Base-by-base conservation (phyloP, 2,113 vertebrate genomes). In the Atlantisia rogersi region DNA sequence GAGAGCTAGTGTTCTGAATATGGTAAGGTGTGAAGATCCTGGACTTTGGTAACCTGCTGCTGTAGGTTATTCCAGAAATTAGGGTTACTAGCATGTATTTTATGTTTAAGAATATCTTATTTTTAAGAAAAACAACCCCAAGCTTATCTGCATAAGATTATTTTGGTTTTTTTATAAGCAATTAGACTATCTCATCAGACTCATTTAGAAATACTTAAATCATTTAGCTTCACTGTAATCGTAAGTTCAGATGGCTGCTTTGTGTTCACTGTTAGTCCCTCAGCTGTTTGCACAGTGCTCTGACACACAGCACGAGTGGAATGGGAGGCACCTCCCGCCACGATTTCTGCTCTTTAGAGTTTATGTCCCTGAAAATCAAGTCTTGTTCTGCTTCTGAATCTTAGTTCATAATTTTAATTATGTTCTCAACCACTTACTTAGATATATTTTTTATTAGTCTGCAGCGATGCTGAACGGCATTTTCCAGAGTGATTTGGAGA, bases 281-380 rank as follows among this genome's bases (percentile, higher is more conserved):
- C 35, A 77, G 12, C 24, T 48, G 37, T 7, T 46, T 76, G 35
- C 55, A 20, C 52, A 78, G 56, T 31, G 39, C 9, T 59, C 4
- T 0, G 1, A 71, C 42, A 62, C 0, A 0, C 28, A 73, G 24
- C 17, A 85, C 21, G 24, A 77, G 12, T 21, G 10, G 25, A 86
- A 52, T 50, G 20, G 46, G 42, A 82, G 19, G 8, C 6, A 31
- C 10, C 1, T 70, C 3, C 37, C 5, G 29, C 5, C 0, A 0
- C 31, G 21, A 7, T 44, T 74, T 55, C 31, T 76, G 14, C 15
- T 78, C 22, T 55, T 82, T 55, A 26, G 8, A 56, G 12, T 28
- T 53, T 56, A 58, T 35, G 32, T 20, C 29, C 16, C 17, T 28
- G 28, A 77, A 95, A 94, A 50, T 44, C 24, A 28, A 35, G 0